Evolutionary conservation across 2,888 invertebrate species (phyloP).

Genomic region (Papilio gigon): DNA sequence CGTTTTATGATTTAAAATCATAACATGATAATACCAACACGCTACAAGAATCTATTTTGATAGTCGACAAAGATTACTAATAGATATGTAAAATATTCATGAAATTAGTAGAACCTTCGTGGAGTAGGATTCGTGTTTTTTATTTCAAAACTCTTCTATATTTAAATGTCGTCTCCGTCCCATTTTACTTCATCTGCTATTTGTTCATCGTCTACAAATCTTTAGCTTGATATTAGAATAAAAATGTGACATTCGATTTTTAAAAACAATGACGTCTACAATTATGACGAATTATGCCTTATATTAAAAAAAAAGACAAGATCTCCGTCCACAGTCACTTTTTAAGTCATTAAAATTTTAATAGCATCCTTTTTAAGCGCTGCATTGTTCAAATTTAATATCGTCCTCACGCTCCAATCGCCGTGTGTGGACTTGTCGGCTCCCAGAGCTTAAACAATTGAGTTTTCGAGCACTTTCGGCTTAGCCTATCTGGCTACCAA

Average conservation of each 20-base stretch:
- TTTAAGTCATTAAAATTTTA: constrained; percentile 20
- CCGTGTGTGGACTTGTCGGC: constrained; percentile 25
- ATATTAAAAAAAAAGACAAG: constrained; percentile 3
- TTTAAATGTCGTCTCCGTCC: neutral
- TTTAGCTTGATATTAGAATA: neutral
- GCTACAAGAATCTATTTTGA: too few relatives aligned
- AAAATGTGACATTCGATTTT: neutral
- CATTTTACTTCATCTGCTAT: neutral
- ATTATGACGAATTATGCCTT: constrained; percentile 4
- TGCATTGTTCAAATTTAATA: constrained; percentile 31
- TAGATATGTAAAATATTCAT: too few relatives aligned
- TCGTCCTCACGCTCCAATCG: constrained; percentile 21
- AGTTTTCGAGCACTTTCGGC: constrained; percentile 38
- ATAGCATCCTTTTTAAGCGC: constrained; percentile 13
- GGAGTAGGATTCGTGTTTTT: too few relatives aligned
- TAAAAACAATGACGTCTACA: neutral
- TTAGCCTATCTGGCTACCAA: constrained; percentile 41
- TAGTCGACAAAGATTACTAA: too few relatives aligned
- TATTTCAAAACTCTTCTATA: too few relatives aligned
- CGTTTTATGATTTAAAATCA: neutral
- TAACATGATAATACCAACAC: too few relatives aligned
- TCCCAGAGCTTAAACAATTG: constrained; percentile 42
- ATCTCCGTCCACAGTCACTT: neutral
- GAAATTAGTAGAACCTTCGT: too few relatives aligned
- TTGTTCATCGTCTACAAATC: neutral